phyloP scores from a whole-genome alignment of 92 coral and sea anemone genomes.

The Porites divaricata region DNA sequence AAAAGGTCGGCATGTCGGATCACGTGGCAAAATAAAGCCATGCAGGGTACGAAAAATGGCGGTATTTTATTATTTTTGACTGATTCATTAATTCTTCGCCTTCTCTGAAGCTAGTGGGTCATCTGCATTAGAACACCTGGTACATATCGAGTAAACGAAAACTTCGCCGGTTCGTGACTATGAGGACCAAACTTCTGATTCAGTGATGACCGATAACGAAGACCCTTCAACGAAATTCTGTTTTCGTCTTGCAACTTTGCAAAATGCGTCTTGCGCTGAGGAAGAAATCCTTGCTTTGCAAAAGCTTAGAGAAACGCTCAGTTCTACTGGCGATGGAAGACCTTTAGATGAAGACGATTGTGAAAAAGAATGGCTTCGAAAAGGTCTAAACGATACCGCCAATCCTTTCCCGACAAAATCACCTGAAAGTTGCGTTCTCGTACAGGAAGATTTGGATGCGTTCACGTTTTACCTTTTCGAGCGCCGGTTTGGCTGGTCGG shows the following conservation, averaged over 20 bases:
- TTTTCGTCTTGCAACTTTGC: constrained; percentile 38
- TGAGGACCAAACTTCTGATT: constrained; percentile 28
- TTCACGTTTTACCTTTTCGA: constrained; percentile 96
- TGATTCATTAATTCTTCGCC: background rate
- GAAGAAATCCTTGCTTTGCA: constrained; percentile 82
- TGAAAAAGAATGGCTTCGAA: constrained; percentile 87
- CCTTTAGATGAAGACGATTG: constrained; percentile 69
- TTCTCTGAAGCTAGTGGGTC: background rate
- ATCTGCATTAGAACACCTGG: constrained; percentile 36
- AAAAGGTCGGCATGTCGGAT: constrained; percentile 13
- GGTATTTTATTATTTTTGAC: constrained; percentile 37
- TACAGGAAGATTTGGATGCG: constrained; percentile 72
- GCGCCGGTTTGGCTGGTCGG: constrained; percentile 97
- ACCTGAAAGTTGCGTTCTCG: constrained; percentile 67
- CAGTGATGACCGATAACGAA: constrained; percentile 32
- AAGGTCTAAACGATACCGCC: constrained; percentile 53
- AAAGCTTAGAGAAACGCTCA: constrained; percentile 62
- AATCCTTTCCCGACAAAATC: constrained; percentile 86
- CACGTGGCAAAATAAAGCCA: constrained; percentile 84
- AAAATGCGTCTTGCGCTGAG: constrained; percentile 73
- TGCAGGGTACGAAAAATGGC: constrained; percentile 54
- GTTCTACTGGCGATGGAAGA: constrained; percentile 26
- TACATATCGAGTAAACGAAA: background rate
- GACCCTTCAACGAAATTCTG: constrained; percentile 21
- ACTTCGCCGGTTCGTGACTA: constrained; percentile 12